Evolutionary conservation across 1,140 invertebrate species (phyloP).

Genomic region (Drosophila suzukii): DNA sequence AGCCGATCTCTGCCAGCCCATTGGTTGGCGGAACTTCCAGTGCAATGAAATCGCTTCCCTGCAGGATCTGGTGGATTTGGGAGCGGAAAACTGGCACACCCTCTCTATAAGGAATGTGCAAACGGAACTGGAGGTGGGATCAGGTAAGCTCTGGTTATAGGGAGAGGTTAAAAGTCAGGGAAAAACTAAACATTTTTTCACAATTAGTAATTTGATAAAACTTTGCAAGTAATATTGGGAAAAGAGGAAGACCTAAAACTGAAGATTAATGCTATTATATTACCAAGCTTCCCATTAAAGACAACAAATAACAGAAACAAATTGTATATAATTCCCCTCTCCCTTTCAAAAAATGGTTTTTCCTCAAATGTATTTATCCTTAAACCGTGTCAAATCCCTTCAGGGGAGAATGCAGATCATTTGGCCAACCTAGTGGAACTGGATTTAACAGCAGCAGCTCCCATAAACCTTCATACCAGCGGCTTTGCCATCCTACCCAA

Average conservation of each 20-base stretch:
- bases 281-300: no score
- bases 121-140: conserved; percentile 43
- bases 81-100: conserved; percentile 38
- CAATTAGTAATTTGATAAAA: no score
- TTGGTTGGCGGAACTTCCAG: conserved; percentile 53
- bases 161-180: no score
- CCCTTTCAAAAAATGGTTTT: background rate
- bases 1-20: conserved; percentile 48
- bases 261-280: no score
- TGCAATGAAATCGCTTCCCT: conserved; percentile 56
- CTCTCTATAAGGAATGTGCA: conserved; percentile 47
- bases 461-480: conserved; percentile 34
- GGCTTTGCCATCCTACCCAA: conserved; percentile 59
- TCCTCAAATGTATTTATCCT: background rate
- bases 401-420: conserved; percentile 16
- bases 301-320: no score
- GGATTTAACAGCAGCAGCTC: conserved; percentile 48
- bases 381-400: background rate
- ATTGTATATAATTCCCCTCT: background rate
- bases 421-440: conserved; percentile 36
- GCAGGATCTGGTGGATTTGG: conserved; percentile 38
- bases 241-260: no score
- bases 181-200: no score
- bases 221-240: no score
- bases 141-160: background rate